Percentiles rank a stretch among this genome's conserved stretches.
Evolutionary conservation across 1,140 invertebrate species (phyloP).

Genomic region (Eufriesea mexicana): DNA sequence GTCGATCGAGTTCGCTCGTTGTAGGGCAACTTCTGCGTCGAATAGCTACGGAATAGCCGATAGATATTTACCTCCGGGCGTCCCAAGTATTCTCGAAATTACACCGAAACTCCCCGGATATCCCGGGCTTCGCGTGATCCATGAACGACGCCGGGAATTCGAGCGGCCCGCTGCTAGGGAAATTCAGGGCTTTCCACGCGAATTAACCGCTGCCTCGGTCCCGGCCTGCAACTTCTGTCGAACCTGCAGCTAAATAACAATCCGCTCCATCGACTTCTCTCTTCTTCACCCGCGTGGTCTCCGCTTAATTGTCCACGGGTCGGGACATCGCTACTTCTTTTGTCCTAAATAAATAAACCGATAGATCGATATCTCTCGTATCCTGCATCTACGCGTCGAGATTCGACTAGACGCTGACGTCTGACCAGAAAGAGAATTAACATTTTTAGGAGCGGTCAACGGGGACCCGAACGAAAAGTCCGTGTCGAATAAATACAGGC

Average conservation of each 20-base stretch:
- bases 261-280: background rate
- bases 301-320: too few relatives aligned
- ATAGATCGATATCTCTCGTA: too few relatives aligned
- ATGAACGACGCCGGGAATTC: constrained; percentile 41
- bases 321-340: too few relatives aligned
- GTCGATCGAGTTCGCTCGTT: constrained; percentile 20
- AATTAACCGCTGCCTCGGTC: constrained; percentile 5
- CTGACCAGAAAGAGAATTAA: too few relatives aligned
- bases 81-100: constrained; percentile 50
- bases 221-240: background rate
- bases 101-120: constrained; percentile 12
- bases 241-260: constrained; percentile 2
- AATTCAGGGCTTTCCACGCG: constrained; percentile 12
- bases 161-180: background rate
- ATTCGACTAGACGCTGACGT: too few relatives aligned
- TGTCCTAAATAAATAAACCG: too few relatives aligned
- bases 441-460: background rate
- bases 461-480: background rate
- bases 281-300: background rate
- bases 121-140: constrained; percentile 30
- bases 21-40: constrained; percentile 38
- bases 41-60: constrained; percentile 41
- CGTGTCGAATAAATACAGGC: constrained; percentile 33
- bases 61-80: constrained; percentile 48
- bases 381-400: too few relatives aligned